Evolutionary conservation across 1,140 invertebrate genomes (phyloP).

Genomic region (Mamestra configurata): DNA sequence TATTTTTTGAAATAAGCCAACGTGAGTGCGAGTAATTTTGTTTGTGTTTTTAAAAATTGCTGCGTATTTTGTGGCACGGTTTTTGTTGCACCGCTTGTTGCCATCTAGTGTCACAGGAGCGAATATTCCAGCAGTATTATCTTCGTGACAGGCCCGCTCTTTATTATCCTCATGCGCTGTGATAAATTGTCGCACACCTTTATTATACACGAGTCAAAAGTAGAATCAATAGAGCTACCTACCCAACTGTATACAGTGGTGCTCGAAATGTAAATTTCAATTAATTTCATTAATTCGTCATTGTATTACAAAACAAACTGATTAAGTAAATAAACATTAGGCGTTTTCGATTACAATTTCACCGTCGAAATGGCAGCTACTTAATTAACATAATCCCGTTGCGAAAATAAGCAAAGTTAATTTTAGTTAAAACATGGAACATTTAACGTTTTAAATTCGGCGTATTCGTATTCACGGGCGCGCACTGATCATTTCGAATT

Average conservation of each 20-base stretch:
- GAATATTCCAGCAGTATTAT: constrained; percentile 37
- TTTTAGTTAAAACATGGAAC: constrained; percentile 76
- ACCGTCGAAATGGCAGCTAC: constrained; percentile 72
- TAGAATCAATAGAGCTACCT: constrained; percentile 30
- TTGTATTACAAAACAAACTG: constrained; percentile 78
- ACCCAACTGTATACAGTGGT: constrained; percentile 28
- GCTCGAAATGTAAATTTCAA: constrained; percentile 48
- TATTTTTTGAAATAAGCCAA: constrained; percentile 54
- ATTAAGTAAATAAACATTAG: constrained; percentile 83
- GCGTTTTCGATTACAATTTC: constrained; percentile 79
- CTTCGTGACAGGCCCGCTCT: constrained; percentile 35
- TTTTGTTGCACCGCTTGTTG: constrained; percentile 43
- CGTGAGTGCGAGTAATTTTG: constrained; percentile 49
- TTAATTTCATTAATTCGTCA: constrained; percentile 61
- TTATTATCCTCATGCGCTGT: constrained; percentile 30
- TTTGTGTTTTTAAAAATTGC: constrained; percentile 51
- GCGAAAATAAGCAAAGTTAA: constrained; percentile 80
- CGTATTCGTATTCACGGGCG: constrained; percentile 53
- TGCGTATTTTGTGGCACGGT: constrained; percentile 46
- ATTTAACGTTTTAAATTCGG: constrained; percentile 48
- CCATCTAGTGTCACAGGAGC: constrained; percentile 40
- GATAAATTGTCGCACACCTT: constrained; percentile 20
- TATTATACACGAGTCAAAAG: constrained; percentile 27
- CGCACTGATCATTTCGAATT: constrained; percentile 67
- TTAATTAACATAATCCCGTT: constrained; percentile 83